These are phyloP conservation scores for Liodrosophila aerea DNA, from an alignment of 2,888 invertebrate species.

Conservation along the genomic window DNA sequence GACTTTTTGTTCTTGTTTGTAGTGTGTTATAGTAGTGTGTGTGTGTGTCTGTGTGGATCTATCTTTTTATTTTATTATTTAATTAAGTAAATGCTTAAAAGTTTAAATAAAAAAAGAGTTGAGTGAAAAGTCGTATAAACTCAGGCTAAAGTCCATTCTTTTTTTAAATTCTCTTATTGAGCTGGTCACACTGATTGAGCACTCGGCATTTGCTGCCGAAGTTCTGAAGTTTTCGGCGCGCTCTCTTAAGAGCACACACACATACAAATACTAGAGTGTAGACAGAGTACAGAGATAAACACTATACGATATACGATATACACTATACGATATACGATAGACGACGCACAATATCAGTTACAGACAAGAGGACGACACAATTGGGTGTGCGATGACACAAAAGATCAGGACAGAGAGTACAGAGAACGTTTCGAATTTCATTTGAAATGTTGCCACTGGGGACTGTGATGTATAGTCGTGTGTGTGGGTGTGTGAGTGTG, in stretches of 20 bases:
- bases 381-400: too few species aligned
- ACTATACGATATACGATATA: constrained; percentile 4
- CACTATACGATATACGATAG: constrained; percentile 1
- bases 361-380: constrained; percentile 19
- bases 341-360: constrained; percentile 10
- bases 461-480: neutral
- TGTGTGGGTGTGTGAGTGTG: constrained; percentile 21
- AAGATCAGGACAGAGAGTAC: too few species aligned
- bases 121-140: too few species aligned
- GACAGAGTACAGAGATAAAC: neutral
- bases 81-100: constrained; percentile 70
- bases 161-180: too few species aligned
- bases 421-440: neutral
- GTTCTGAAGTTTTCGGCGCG: constrained; percentile 14
- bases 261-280: constrained; percentile 13
- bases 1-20: constrained; percentile 14
- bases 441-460: neutral
- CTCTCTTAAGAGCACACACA: constrained; percentile 37
- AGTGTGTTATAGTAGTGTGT: constrained; percentile 12
- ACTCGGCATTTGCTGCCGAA: neutral
- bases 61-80: constrained; percentile 36
- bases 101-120: constrained; percentile 40
- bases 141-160: too few species aligned
- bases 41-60: constrained; percentile 14
- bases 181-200: constrained; percentile 8